phyloP scores from a whole-genome alignment of 2,888 invertebrate species.

The Pogonocherus hispidulus region DNA sequence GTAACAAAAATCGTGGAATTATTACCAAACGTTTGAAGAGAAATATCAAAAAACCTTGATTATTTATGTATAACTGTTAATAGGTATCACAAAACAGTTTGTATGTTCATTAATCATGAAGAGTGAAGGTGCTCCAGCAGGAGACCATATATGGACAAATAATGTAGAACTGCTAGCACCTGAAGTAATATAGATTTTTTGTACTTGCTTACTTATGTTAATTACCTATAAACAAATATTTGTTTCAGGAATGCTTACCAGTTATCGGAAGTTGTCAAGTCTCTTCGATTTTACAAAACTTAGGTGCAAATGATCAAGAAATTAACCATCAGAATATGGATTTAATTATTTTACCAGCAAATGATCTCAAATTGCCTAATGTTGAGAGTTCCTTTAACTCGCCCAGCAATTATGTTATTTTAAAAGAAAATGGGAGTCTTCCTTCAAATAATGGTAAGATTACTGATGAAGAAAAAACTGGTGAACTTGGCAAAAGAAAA shows the following conservation, averaged over 20 bases:
- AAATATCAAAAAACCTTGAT: too few species aligned
- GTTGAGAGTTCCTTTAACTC: slow-evolving; percentile 47
- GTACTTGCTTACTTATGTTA: too few species aligned
- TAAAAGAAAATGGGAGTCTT: slow-evolving; percentile 54
- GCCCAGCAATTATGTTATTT: slow-evolving; percentile 57
- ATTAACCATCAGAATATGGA: slow-evolving; percentile 58
- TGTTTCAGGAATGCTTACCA: slow-evolving; percentile 64
- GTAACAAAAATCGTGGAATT: too few species aligned
- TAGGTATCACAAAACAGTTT: too few species aligned
- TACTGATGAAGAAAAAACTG: slow-evolving; percentile 15
- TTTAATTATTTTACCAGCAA: slow-evolving; percentile 57
- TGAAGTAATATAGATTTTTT: slow-evolving; percentile 57
- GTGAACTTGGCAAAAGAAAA: slow-evolving; percentile 31
- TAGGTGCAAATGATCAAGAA: slow-evolving; percentile 55
- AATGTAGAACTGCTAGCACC: slow-evolving; percentile 59
- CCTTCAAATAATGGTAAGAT: slow-evolving; percentile 39
- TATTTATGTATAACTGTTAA: too few species aligned
- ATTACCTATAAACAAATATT: too few species aligned
- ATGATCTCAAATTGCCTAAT: slow-evolving; percentile 56
- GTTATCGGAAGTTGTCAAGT: slow-evolving; percentile 64
- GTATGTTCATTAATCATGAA: slow-evolving; percentile 53
- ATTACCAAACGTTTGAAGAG: too few species aligned
- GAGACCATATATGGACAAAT: slow-evolving; percentile 62
- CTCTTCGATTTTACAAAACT: slow-evolving; percentile 63
- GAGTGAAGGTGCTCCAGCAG: slow-evolving; percentile 54